phyloP scores from a whole-genome alignment of 1,140 invertebrate species.

The Delia radicum region DNA sequence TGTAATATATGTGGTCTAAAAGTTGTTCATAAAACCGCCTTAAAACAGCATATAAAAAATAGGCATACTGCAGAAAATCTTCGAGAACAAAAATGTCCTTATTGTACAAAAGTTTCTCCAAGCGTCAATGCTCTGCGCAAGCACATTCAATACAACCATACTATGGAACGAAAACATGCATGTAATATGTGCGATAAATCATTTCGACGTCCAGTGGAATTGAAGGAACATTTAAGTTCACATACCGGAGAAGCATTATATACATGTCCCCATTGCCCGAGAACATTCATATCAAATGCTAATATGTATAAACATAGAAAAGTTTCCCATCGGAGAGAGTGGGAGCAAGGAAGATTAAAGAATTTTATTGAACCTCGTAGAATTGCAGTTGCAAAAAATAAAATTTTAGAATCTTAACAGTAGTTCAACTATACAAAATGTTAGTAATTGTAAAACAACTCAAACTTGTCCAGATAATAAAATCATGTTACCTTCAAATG shows the following conservation, averaged over 20 bases:
- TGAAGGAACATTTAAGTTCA: slow-evolving; percentile 48
- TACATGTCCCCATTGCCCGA: slow-evolving; percentile 50
- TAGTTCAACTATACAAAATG: too few species aligned
- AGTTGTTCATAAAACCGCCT: background rate
- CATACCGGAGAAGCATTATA: slow-evolving; percentile 51
- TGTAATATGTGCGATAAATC: slow-evolving; percentile 27
- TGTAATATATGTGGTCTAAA: background rate
- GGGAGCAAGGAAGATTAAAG: slow-evolving; percentile 26
- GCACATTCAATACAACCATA: slow-evolving; percentile 42
- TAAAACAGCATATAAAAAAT: background rate
- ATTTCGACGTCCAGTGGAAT: slow-evolving; percentile 31
- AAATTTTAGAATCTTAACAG: too few species aligned
- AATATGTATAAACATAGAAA: slow-evolving; percentile 52
- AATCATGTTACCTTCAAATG: too few species aligned
- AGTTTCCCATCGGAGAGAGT: slow-evolving; percentile 50
- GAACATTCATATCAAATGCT: slow-evolving; percentile 52
- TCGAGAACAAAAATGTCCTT: background rate
- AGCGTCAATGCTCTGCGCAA: slow-evolving; percentile 47
- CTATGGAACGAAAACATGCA: slow-evolving; percentile 45
- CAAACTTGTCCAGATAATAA: too few species aligned
- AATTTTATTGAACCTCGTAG: background rate
- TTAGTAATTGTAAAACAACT: too few species aligned
- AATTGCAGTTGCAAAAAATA: too few species aligned
- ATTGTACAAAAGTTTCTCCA: slow-evolving; percentile 34
- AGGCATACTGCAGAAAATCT: background rate